Percentiles rank a stretch among this genome's conserved stretches.
phyloP scores from a whole-genome alignment of 1,140 invertebrate genomes.

The Olivierus martensii region DNA sequence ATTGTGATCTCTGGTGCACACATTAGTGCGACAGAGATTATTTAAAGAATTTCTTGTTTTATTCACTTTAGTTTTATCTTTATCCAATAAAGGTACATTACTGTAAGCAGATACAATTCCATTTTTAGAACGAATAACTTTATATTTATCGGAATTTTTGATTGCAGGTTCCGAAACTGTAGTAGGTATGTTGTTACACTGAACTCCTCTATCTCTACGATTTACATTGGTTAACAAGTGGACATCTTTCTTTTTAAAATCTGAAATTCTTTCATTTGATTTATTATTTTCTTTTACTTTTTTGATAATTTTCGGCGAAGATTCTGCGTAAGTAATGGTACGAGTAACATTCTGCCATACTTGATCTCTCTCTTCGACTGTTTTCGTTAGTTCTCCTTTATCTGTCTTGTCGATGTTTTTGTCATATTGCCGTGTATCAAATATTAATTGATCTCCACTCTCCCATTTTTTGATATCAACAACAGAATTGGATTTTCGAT shows the following conservation, averaged over 20 bases:
- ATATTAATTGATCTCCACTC: conserved; percentile 8
- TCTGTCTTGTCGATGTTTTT: conserved; percentile 1
- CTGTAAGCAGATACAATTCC: conserved; percentile 10
- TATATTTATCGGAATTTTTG: background rate
- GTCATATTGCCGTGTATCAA: conserved; percentile 7
- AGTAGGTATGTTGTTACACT: too few relatives aligned
- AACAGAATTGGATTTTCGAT: too few relatives aligned
- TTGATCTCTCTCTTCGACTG: conserved; percentile 11
- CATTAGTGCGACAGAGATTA: too few relatives aligned
- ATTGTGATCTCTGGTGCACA: too few relatives aligned
- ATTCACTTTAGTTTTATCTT: conserved; percentile 11
- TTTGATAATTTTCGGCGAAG: too few relatives aligned
- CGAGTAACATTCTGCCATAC: conserved; percentile 13
- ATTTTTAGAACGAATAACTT: conserved; percentile 10
- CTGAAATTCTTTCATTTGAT: rapidly evolving
- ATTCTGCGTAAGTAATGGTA: conserved; percentile 4
- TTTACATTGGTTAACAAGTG: too few relatives aligned
- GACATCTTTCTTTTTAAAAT: too few relatives aligned
- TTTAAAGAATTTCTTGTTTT: too few relatives aligned
- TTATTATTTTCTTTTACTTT: too few relatives aligned
- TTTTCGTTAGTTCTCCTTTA: conserved; percentile 8
- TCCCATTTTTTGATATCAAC: background rate
- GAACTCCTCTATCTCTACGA: conserved; percentile 8
- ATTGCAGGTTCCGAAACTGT: too few relatives aligned
- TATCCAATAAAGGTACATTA: conserved; percentile 7